Conservation (phyloP, 2,888 invertebrate species). For the Odontocolon sp. region DNA sequence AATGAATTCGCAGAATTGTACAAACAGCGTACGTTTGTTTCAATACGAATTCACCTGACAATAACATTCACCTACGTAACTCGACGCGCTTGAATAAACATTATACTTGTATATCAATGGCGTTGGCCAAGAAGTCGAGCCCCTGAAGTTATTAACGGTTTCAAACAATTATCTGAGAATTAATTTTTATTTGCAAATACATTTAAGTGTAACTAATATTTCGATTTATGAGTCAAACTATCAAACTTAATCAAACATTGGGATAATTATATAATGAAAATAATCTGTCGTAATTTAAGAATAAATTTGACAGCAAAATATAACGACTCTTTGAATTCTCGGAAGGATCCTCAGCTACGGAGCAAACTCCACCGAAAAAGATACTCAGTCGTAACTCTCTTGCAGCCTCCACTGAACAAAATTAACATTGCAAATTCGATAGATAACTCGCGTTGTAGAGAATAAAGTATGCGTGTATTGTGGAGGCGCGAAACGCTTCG, state of each 20-base stretch:
- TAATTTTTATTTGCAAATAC: too few species aligned
- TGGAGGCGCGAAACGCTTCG: neutral
- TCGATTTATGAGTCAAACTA: too few species aligned
- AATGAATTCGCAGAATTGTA: constrained; percentile 22
- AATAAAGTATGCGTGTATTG: too few species aligned
- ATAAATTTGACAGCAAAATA: neutral
- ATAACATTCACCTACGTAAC: too few species aligned
- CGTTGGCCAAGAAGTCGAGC: neutral
- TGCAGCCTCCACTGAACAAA: constrained; percentile 15
- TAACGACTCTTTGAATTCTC: constrained; percentile 12
- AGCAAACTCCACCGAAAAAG: too few species aligned
- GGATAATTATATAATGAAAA: too few species aligned
- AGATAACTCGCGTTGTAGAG: constrained; percentile 42
- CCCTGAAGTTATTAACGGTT: neutral
- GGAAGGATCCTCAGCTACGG: neutral
- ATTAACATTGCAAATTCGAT: constrained; percentile 67
- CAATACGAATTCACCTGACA: constrained; percentile 2
- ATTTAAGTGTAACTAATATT: too few species aligned
- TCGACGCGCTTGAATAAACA: too few species aligned
- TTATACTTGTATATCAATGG: neutral
- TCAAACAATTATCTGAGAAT: neutral
- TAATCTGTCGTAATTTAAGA: neutral
- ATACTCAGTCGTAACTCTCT: constrained; percentile 9
- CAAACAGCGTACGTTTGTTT: constrained; percentile 6
- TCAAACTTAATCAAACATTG: too few species aligned